Conservation (phyloP, 2,113 vertebrate species). For the Pycnonotus jocosus region DNA sequence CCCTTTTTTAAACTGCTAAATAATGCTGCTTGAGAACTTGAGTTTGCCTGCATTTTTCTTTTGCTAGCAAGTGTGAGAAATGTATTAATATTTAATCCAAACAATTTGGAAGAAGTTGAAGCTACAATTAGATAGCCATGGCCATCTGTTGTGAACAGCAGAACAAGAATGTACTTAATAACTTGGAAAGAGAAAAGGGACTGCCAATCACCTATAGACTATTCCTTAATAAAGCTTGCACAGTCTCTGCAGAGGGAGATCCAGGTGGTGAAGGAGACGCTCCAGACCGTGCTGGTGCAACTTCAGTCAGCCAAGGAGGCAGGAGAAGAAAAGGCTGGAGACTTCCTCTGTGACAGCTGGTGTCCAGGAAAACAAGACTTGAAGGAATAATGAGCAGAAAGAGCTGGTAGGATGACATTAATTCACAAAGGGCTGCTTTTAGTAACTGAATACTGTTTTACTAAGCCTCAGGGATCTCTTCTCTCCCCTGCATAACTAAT, state of each 20-base stretch:
- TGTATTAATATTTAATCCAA: constrained; percentile 84
- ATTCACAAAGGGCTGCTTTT: constrained; percentile 32
- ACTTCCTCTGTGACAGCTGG: constrained; percentile 82
- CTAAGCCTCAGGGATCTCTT: constrained; percentile 49
- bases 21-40: constrained; percentile 26
- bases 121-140: constrained; percentile 69
- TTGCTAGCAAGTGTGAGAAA: constrained; percentile 53
- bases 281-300: constrained; percentile 74
- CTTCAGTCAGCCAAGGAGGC: constrained; percentile 80
- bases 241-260: constrained; percentile 84
- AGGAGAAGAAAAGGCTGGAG: constrained; percentile 69
- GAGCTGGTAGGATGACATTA: constrained; percentile 4
- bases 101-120: constrained; percentile 78
- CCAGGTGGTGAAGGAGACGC: constrained; percentile 78
- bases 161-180: constrained; percentile 63
- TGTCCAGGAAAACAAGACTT: constrained; percentile 57
- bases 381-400: constrained; percentile 70
- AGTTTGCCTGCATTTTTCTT: neutral
- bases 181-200: constrained; percentile 34
- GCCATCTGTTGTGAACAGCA: constrained; percentile 76
- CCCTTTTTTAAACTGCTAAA: neutral
- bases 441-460: constrained; percentile 54
- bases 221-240: constrained; percentile 80
- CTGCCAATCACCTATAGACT: constrained; percentile 70
- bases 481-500: constrained; percentile 4